Conservation (phyloP, 2,888 invertebrate genomes). For the Stenurella melanura region DNA sequence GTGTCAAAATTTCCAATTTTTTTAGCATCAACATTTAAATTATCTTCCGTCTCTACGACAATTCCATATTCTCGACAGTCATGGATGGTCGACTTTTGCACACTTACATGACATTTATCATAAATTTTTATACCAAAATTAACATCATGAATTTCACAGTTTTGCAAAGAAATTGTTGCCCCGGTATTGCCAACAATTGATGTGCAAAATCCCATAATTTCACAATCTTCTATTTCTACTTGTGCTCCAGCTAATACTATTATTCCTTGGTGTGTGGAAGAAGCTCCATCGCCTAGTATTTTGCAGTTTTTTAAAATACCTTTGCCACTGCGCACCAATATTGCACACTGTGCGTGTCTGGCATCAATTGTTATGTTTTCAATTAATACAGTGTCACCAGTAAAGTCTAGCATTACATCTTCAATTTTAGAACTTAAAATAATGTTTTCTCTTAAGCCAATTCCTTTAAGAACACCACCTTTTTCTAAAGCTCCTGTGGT, state of each 20-base stretch:
- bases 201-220: conserved; percentile 75
- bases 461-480: conserved; percentile 71
- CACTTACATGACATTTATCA: conserved; percentile 70
- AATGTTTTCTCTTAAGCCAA: conserved; percentile 60
- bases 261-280: conserved; percentile 76
- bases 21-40: conserved; percentile 50
- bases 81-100: conserved; percentile 70
- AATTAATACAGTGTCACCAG: conserved; percentile 74
- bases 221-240: conserved; percentile 73
- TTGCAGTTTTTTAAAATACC: conserved; percentile 74
- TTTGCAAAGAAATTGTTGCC: conserved; percentile 69
- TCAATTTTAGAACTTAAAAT: conserved; percentile 73
- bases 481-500: conserved; percentile 75
- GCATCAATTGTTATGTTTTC: conserved; percentile 76
- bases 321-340: conserved; percentile 71
- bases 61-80: conserved; percentile 75
- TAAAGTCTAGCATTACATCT: conserved; percentile 76
- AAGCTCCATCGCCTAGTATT: conserved; percentile 74
- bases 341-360: conserved; percentile 74
- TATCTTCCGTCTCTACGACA: conserved; percentile 73
- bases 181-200: conserved; percentile 73
- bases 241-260: conserved; percentile 73
- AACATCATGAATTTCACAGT: conserved; percentile 66
- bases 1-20: conserved; percentile 65
- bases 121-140: conserved; percentile 71